Evolutionary conservation across 1,140 invertebrate genomes (phyloP).

Genomic region (Heliconius himera): DNA sequence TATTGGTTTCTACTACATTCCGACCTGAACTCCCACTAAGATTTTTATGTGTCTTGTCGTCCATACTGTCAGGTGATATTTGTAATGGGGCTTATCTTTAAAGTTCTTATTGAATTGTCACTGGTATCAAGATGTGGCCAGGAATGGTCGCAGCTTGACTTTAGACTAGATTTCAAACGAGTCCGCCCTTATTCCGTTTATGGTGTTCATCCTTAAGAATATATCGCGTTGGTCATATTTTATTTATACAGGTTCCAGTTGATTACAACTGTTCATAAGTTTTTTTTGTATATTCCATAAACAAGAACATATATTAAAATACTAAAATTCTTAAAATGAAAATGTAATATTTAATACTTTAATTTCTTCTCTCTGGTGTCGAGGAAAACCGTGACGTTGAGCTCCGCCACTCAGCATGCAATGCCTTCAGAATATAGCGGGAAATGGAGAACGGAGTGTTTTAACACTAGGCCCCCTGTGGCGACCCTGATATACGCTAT

Average conservation of each 20-base stretch:
- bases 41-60: slow-evolving; percentile 56
- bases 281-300: background rate
- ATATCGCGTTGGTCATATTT: background rate
- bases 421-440: no score
- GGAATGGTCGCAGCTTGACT: slow-evolving; percentile 44
- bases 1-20: slow-evolving; percentile 56
- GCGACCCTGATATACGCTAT: no score
- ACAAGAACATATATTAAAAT: background rate
- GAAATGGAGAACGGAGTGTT: no score
- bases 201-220: slow-evolving; percentile 28
- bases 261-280: background rate
- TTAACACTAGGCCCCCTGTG: no score
- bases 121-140: slow-evolving; percentile 50
- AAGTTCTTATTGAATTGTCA: slow-evolving; percentile 54
- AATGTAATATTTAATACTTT: no score
- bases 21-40: slow-evolving; percentile 51
- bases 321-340: background rate
- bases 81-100: slow-evolving; percentile 52
- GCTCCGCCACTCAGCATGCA: no score
- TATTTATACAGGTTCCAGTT: background rate
- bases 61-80: slow-evolving; percentile 54
- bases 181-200: slow-evolving; percentile 37
- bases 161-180: slow-evolving; percentile 49
- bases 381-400: no score
- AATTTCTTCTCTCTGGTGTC: no score